Base-by-base conservation (phyloP, 2,797 vertebrate genomes). In the Acanthurus tractus region DNA sequence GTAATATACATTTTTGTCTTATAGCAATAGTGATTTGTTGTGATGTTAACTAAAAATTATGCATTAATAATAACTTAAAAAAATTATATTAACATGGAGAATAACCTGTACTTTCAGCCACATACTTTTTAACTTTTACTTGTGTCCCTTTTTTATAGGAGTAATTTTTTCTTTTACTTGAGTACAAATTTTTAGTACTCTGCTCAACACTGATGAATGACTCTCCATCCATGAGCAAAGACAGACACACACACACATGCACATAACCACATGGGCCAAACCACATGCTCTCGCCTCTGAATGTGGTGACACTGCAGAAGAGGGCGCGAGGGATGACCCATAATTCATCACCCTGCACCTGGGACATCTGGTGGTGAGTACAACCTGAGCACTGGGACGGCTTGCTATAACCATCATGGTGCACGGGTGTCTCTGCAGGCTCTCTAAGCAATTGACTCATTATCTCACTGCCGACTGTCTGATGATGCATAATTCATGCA, bases 401-500 rank as follows among this genome's bases (percentile, higher is more conserved):
- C 72, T 86, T 63, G 70, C 66, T 85, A 53, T 81, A 89, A 85
- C 80, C 80, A 78, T 91, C 88, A 89, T 81, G 79, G 84, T 44
- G 53, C 72, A 79, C 67, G 76, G 74, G 76, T 82, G 89, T 93
- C 91, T 86, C 91, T 84, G 76, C 79, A 75, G 87, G 71, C 88
- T 88, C 85, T 82, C 72, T 54, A 83, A 93, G 91, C 91, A 87
- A 88, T 90, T 87, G 89, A 92, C 92, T 92, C 89, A 93, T 94
- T 94, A 94, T 86, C 89, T 88, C 83, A 76, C 76, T 86, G 89
- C 86, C 70, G 82, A 86, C 89, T 88, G 88, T 84, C 78, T 92
- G 86, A 84, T 58, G 64, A 93, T 96, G 88, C 89, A 95, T 96
- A 92, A 95, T 95, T 94, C 93, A 96, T 95, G 70, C 17, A 50